Percentiles rank a stretch among this genome's conserved stretches.
Evolutionary conservation across 2,797 vertebrate species (phyloP).

Genomic region (Yasuhikotakia modesta): DNA sequence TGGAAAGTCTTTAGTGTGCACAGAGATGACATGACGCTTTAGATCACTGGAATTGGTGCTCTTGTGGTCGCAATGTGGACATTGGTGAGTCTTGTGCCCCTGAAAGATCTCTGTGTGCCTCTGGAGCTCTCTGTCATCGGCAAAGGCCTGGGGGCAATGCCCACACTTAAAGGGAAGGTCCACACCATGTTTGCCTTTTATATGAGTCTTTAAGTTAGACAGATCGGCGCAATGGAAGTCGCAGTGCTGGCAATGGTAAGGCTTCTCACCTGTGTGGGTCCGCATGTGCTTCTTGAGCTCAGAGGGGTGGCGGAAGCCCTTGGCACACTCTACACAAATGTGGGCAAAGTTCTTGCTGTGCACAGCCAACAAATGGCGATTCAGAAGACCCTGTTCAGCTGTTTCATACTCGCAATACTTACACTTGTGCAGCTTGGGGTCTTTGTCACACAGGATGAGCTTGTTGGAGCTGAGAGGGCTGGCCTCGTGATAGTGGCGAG

Average conservation of each 20-base stretch:
- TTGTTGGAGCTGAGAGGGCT: constrained; percentile 95
- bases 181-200: constrained; percentile 85
- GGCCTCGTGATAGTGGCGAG: constrained; percentile 92
- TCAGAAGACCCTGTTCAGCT: constrained; percentile 85
- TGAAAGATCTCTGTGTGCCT: constrained; percentile 92
- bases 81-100: constrained; percentile 90
- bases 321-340: constrained; percentile 86
- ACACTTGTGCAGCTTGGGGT: constrained; percentile 88
- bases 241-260: constrained; percentile 86
- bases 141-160: constrained; percentile 85
- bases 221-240: constrained; percentile 88
- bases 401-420: constrained; percentile 91
- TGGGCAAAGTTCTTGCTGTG: constrained; percentile 90
- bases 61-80: constrained; percentile 89
- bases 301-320: constrained; percentile 88
- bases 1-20: constrained; percentile 90
- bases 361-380: constrained; percentile 87
- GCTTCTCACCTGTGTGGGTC: constrained; percentile 96
- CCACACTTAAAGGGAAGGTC: constrained; percentile 85
- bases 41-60: constrained; percentile 92
- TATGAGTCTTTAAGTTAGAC: constrained; percentile 89
- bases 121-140: constrained; percentile 86
- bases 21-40: constrained; percentile 88
- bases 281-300: constrained; percentile 94
- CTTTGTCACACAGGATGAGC: constrained; percentile 94